Base-by-base conservation (phyloP, 2,888 invertebrate genomes). In the Leptopilina syphax region DNA sequence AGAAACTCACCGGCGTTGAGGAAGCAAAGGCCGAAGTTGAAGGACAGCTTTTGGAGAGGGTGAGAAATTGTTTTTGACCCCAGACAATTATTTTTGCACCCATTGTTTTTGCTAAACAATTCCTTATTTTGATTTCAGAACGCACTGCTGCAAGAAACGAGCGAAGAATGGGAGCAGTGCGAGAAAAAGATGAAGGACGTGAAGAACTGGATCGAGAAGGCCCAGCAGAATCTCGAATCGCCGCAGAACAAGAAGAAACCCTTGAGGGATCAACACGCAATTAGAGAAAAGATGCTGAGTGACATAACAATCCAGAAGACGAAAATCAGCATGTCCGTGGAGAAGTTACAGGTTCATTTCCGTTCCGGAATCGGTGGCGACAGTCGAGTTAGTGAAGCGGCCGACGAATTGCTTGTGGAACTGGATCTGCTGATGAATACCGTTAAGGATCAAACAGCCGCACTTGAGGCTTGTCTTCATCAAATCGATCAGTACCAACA, bases 131-230 rank as follows among this genome's bases (percentile, higher is more conserved):
- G 80, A 94, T 24, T 94, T 83, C 92, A 97, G 97, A 96, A 96
- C 90, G 96, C 97, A 68, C 93, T 97, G 86, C 94, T 98, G 81
- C 97, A 97, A 94, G 98, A 98, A 93, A 95, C 97, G 77, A 96
- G 96, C 73, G 98, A 98, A 91, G 98, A 98, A 93, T 98, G 98
- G 97, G 98, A 98, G 91, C 97, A 98, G 92, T 98, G 98, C 92
- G 98, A 98, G 92, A 96, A 95, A 92, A 98, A 98, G 92, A 94
- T 98, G 92, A 96, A 97, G 92, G 98, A 98, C 87, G 96, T 97
- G 68, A 95, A 95, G 82, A 94, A 94, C 84, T 98, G 98, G 98
- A 95, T 98, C 86, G 98, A 98, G 82, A 97, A 97, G 89, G 96
- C 97, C 9, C 94, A 95, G 84, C 94, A 95, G 85, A 94, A 95